Evolutionary conservation across 2,888 invertebrate species (phyloP), one percentile per base, ranked within the genome.

Genomic region (Isoperla grammatica): DNA sequence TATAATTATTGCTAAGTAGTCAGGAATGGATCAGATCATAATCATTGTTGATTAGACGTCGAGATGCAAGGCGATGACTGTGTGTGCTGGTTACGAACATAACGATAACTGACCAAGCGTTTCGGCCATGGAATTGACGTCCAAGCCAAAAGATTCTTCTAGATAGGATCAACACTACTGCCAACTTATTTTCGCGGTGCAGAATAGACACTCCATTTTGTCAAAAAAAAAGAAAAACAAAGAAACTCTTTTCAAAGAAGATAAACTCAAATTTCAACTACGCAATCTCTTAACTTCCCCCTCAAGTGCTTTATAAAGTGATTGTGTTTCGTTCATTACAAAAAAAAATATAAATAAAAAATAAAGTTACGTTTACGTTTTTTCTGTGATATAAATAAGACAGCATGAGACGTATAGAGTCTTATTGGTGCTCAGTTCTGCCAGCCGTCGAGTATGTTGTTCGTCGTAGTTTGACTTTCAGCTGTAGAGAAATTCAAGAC

Each of bases 271-370:
- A 57, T 43, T 63, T 63, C 57, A 60, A 58, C 61, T 64, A 62
- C 22, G 65, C 63, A 62, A 67, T 66, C 66, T 69, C 66, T 67
- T 65, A 60, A 68, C 66, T 68, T 68, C 66, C 68, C 67, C 68
- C 68, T 68, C 67, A 69, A 69, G 68, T 69, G 68, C 68, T 68
- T 69, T 69, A 68, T 65, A 68, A 67, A 67, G 68, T 69, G 67
- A 61, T 65, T 62, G 64, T 64, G 62, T 64, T 64, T 64, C 46
- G 54, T 62, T 64, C 62, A 60, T 62, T 64, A 68, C 66, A 56
- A 57, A 53, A 53, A 45, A 11, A 45, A 19, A 40, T 22, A 48
- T 53, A 53, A 45, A 4, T 15, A 19, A 40, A 49, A 49, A 37
- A 53, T 45, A 39, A 62, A 61, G 59, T 63, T 64, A 63, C 57